Evolutionary conservation across 2,113 vertebrate genomes (phyloP).

Genomic region (Dinomys branickii): DNA sequence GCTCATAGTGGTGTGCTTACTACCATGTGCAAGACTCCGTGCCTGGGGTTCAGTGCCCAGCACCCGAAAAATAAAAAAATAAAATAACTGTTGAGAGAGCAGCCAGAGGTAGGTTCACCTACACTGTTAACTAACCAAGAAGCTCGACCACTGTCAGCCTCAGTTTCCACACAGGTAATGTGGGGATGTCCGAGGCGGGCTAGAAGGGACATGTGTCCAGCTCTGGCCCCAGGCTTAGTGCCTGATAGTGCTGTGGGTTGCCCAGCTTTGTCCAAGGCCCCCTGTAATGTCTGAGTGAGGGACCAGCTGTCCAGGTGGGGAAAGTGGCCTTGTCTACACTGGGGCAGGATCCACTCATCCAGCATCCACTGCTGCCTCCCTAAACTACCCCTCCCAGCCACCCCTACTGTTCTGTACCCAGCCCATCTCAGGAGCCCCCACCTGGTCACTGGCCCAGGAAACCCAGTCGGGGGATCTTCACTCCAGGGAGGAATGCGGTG

Average conservation of each 20-base stretch:
- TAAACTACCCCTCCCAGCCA: not conserved
- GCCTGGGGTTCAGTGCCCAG: not conserved
- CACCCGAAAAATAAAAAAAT: not conserved
- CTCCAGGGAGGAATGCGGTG: not conserved
- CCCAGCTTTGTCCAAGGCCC: not conserved
- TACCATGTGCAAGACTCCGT: not conserved
- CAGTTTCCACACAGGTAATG: not conserved
- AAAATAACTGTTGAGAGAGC: not conserved
- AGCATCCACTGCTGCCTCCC: not conserved
- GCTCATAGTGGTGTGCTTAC: not conserved
- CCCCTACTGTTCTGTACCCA: too few relatives aligned
- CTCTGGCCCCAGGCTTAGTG: not conserved
- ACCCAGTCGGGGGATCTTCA: not conserved
- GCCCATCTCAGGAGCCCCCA: not conserved
- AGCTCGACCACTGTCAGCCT: not conserved
- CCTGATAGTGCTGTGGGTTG: too few relatives aligned
- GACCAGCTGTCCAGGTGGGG: not conserved
- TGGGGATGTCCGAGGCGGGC: not conserved
- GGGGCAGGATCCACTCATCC: not conserved
- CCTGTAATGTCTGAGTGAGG: not conserved
- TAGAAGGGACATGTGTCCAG: not conserved
- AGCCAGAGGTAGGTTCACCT: not conserved
- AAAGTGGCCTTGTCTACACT: not conserved
- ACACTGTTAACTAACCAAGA: not conserved
- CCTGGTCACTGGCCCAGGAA: accelerated